Percentiles rank a stretch among this genome's conserved stretches.
Conservation (phyloP, 2,113 vertebrate genomes). For the Chelonoidis abingdonii region DNA sequence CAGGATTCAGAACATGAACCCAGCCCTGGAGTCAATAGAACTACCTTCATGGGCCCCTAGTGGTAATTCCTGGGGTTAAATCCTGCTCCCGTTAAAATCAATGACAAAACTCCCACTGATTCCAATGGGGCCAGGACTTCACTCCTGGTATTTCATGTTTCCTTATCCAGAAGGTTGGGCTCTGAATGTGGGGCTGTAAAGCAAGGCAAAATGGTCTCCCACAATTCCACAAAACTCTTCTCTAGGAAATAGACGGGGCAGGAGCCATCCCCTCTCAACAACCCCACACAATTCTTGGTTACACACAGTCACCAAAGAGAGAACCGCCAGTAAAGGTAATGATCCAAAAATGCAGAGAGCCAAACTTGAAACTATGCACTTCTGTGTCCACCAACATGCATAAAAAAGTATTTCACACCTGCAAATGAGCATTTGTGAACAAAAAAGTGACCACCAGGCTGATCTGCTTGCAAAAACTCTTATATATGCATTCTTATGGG, state of each 20-base stretch:
- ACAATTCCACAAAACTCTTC: background rate
- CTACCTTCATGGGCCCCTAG: background rate
- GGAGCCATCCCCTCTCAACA: background rate
- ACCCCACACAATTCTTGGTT: accelerated
- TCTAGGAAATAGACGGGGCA: background rate
- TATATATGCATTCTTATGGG: accelerated
- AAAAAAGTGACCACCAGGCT: background rate
- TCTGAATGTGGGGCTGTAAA: background rate
- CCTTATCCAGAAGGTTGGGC: background rate
- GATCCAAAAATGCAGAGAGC: background rate
- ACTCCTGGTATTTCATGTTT: constrained; percentile 14
- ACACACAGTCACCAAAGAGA: background rate
- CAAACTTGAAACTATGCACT: background rate
- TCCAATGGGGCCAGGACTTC: constrained; percentile 10
- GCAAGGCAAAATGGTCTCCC: background rate
- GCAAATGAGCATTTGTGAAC: background rate
- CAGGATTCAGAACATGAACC: background rate
- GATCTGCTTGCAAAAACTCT: background rate
- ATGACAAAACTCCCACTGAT: constrained; percentile 4
- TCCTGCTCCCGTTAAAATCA: background rate
- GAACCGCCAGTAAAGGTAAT: background rate
- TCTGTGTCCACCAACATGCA: background rate
- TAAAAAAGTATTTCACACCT: background rate
- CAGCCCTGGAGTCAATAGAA: no score
- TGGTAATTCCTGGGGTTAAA: background rate